Conservation (phyloP, 2,888 invertebrate species). For the Conchocele bisecta region DNA sequence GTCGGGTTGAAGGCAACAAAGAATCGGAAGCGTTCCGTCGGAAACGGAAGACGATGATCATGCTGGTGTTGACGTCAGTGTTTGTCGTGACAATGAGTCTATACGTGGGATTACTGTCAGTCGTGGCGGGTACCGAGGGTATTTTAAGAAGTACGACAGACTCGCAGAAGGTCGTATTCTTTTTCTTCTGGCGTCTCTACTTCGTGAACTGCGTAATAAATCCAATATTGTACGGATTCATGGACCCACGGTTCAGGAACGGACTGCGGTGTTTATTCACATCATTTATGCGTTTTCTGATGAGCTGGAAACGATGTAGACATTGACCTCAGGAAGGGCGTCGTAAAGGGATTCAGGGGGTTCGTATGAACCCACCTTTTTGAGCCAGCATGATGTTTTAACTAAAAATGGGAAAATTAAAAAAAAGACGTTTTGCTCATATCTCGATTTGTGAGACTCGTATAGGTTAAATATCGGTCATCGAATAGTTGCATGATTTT, state of each 20-base stretch:
- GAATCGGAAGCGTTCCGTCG: neutral
- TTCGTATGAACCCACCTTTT: too few species aligned
- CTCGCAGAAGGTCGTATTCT: slow-evolving; percentile 35
- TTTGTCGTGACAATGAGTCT: slow-evolving; percentile 43
- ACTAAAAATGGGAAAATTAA: too few species aligned
- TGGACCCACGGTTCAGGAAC: slow-evolving; percentile 42
- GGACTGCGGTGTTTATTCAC: slow-evolving; percentile 17
- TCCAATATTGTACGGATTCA: slow-evolving; percentile 48
- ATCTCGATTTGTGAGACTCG: too few species aligned
- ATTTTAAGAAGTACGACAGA: slow-evolving; percentile 20
- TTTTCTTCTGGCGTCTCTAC: slow-evolving; percentile 53
- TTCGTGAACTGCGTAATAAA: slow-evolving; percentile 48
- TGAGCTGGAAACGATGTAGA: too few species aligned
- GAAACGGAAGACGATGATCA: slow-evolving; percentile 43
- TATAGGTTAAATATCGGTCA: too few species aligned
- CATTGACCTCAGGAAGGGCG: too few species aligned
- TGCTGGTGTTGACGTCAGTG: slow-evolving; percentile 43
- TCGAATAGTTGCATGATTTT: too few species aligned
- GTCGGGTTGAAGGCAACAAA: too few species aligned
- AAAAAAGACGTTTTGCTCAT: too few species aligned
- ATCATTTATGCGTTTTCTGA: too few species aligned
- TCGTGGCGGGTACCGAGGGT: slow-evolving; percentile 30
- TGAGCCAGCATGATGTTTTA: too few species aligned
- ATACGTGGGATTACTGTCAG: slow-evolving; percentile 22
- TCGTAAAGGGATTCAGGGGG: too few species aligned